These are phyloP conservation scores for Ursus arctos DNA, from an alignment of 2,113 vertebrate genomes.

Conservation along the genomic window DNA sequence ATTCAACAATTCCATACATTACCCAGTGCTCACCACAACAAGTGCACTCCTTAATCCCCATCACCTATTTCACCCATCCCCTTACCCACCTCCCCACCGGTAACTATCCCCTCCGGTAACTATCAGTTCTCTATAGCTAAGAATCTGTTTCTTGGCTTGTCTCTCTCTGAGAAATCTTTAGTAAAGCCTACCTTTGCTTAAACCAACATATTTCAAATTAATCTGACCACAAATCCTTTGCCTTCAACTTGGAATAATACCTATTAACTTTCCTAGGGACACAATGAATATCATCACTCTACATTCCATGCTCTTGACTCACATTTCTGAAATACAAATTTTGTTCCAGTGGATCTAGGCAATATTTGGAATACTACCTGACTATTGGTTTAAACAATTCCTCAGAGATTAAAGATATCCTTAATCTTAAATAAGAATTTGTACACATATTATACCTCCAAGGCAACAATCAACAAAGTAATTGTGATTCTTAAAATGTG, in stretches of 20 bases:
- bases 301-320: conserved; percentile 44
- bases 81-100: background rate
- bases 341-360: conserved; percentile 63
- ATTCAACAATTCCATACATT: background rate
- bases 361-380: conserved; percentile 72
- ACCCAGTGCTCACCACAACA: background rate
- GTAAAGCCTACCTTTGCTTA: conserved; percentile 35
- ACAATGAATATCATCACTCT: background rate
- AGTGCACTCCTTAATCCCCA: background rate
- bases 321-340: conserved; percentile 78
- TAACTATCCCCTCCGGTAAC: background rate
- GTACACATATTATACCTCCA: background rate
- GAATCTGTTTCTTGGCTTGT: background rate
- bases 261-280: background rate
- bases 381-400: conserved; percentile 60
- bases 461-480: conserved; percentile 41
- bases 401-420: conserved; percentile 54
- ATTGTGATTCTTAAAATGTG: conserved; percentile 9
- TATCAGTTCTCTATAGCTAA: background rate
- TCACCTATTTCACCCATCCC: background rate
- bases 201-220: conserved; percentile 13
- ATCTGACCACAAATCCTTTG: conserved; percentile 11
- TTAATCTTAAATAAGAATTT: conserved; percentile 24
- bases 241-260: conserved; percentile 20
- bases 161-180: conserved; percentile 4